Evolutionary conservation across 92 coral and sea anemone species (phyloP), one percentile per base, ranked within the genome.

Genomic region (Porites evermanni): DNA sequence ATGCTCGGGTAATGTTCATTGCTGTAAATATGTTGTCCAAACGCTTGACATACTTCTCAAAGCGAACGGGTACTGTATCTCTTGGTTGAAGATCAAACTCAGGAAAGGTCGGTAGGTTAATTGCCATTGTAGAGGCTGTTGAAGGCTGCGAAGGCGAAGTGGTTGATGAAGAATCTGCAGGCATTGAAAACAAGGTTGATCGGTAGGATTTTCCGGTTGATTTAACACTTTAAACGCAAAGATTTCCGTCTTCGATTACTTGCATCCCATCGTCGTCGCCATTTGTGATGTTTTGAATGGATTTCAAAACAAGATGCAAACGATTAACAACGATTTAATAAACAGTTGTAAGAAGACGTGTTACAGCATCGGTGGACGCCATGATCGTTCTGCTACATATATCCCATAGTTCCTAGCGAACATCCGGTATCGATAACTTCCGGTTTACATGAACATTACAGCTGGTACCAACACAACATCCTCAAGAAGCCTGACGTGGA

Each of bases 51-150:
- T 85, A 89, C 58, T 89, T 89, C 69, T 89, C 93, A 67, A 89
- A 86, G 20, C 93, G 82, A 24, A 74, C 75, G 13, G 93, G 87
- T 24, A 79, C 69, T 64, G 90, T 85, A 64, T 85, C 87, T 29
- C 90, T 50, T 50, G 93, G 93, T 54, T 89, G 90, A 47, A 76
- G 71, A 61, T 86, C 88, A 74, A 90, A 90, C 26, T 90, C 93
- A 19, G 93, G 93, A 67, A 90, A 90, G 76, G 82, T 80, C 70
- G 90, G 93, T 67, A 90, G 87, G 66, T 90, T 86, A 17, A 88
- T 60, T 7, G 81, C 67, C 47, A 66, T 82, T 9, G 81, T 38
- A 47, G 60, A 51, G 6, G 86, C 52, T 44, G 76, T 19, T 68
- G 77, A 81, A 14, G 86, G n/a, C 29, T 4, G 14, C 26, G 70